Base-by-base conservation (phyloP, 2,888 invertebrate genomes). In the Drosophila formosana region DNA sequence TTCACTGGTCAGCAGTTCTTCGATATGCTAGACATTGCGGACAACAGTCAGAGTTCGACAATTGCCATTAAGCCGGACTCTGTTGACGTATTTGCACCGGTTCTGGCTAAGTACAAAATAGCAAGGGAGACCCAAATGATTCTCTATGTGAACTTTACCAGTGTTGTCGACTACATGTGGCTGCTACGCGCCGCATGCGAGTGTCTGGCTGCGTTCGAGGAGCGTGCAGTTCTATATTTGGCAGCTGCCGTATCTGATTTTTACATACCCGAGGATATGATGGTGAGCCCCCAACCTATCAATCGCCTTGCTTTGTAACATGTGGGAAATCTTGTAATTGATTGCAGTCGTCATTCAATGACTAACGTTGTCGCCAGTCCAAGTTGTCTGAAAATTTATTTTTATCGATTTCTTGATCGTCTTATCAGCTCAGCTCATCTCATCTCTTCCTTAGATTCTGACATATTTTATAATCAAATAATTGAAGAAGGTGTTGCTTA, bases 171-270 rank as follows among this genome's bases (percentile, higher is more conserved):
- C 88, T 99, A 99, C 93, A 95, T 99, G 91, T 97, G 98, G 96
- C 93, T 98, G 68, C 92, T 99, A 75, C 94, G 96, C 72, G 97
- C 96, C 11, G 95, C 96, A 23, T 96, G 97, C 88, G 96, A 96
- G 92, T 95, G 95, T 75, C 93, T 99, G 67, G 94, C 95, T 9
- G 92, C 93, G 47, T 93, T 96, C 51, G 95, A 95, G 6, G 91
- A 94, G 0, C 93, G 94, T 32, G 97, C 96, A 0, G 92, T 98
- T 82, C 93, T 99, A n/a, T 99, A 98, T 92, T 94, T 99, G 60
- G 99, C 99, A 18, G 99, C 99, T 1, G 99, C 99, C 3, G 99
- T 99, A 0, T 98, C 99, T 0, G 99, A 99, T 93, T 99, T 99
- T 94, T 99, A 99, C 93, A 95, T 99, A 92, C 99, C 99, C 49